These are phyloP conservation scores for Malurus cyaneus DNA, from an alignment of 2,113 vertebrate genomes.

Conservation along the genomic window DNA sequence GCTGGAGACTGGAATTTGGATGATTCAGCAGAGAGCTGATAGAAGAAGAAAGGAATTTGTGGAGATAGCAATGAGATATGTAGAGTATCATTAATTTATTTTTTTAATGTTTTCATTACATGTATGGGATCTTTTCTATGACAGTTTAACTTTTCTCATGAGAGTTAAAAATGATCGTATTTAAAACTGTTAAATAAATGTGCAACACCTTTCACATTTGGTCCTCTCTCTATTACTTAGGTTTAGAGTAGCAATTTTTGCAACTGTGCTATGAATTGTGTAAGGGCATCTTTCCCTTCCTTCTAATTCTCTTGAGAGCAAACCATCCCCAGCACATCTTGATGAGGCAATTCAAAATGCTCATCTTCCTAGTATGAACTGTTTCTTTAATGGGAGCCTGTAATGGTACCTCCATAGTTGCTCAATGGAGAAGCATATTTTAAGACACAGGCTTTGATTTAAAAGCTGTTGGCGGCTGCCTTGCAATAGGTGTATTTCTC, in stretches of 20 bases:
- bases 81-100: not conserved
- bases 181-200: not conserved
- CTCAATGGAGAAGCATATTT: not conserved
- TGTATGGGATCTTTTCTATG: too few species aligned
- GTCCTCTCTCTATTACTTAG: not conserved
- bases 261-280: not conserved
- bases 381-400: not conserved
- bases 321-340: not conserved
- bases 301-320: not conserved
- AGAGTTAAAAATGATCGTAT: not conserved
- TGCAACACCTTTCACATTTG: not conserved
- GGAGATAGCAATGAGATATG: not conserved
- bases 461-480: not conserved
- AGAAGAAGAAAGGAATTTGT: not conserved
- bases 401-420: not conserved
- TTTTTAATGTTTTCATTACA: not conserved
- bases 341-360: not conserved
- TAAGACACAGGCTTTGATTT: not conserved
- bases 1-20: not conserved
- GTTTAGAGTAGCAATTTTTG: not conserved
- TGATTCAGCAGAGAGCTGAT: not conserved
- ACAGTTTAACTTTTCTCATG: too few species aligned
- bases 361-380: not conserved
- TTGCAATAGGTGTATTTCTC: conserved; percentile 3
- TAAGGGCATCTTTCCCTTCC: not conserved